Base-by-base conservation (phyloP, 1,140 invertebrate species). In the Hylaeus anthracinus region DNA sequence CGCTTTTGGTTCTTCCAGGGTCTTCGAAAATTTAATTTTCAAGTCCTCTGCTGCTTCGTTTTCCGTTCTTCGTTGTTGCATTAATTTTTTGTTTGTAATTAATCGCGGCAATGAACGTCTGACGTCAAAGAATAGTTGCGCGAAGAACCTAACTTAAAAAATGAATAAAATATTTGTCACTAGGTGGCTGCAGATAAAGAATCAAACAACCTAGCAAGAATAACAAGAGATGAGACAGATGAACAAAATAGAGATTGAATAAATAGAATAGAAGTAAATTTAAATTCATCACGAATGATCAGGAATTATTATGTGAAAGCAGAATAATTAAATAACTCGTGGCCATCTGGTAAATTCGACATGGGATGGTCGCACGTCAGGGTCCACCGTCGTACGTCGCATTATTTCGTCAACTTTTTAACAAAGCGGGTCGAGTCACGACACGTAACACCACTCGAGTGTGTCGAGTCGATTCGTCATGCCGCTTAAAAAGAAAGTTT, bases 381-480 rank as follows among this genome's bases (percentile, higher is more conserved):
- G 26, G 26, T 26, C 0, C 26, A 26, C 26, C 3, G 61, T 58
- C 10, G 81, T 15, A 51, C 10, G 55, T 0, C 9, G 51, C 78
- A 81, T 85, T 85, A 80, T 85, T 85, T 86, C 84, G 84, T 86
- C 75, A 86, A 73, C 55, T 82, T 81, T 73, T 86, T 81, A 81
- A 86, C 66, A 70, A 80, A 48, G 51, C 63, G 72, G 53, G 72
- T 74, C 82, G 75, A 79, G 71, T 81, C 81, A 83, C 72, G 78
- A 77, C 72, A 80, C 69, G 70, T 67, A 71, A 58, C 81, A 71
- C 76, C 61, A 26, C 51, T 82, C 72, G 73, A 76, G 67, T 61
- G 81, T 83, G 73, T 69, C 81, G 70, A 66, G 72, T 81, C 77
- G 86, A 88, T 87, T 87, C 79, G 86, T 66, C 72, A 65, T 67